These are phyloP conservation scores for Amphiduros pacificus DNA, from an alignment of 2,888 invertebrate species.

Conservation along the genomic window DNA sequence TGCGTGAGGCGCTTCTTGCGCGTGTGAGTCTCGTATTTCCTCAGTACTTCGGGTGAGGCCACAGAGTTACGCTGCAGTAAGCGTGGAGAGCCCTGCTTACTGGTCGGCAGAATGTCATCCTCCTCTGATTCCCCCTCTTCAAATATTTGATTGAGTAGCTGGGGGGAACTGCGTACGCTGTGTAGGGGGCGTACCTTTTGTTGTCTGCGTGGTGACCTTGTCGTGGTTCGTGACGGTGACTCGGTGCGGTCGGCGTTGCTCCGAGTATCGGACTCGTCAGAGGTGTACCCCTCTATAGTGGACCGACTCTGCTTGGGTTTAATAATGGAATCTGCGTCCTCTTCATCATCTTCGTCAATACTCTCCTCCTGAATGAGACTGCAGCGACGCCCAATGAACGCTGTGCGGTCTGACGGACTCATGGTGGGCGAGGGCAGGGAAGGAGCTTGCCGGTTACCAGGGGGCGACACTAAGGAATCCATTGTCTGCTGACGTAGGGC, in stretches of 20 bases:
- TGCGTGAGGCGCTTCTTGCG: constrained; percentile 65
- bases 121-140: constrained; percentile 67
- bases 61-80: constrained; percentile 57
- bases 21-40: constrained; percentile 53
- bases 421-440: constrained; percentile 29
- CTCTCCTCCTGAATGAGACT: constrained; percentile 93
- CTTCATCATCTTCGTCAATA: constrained; percentile 69
- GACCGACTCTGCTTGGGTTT: neutral
- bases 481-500: constrained; percentile 8
- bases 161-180: constrained; percentile 62
- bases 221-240: constrained; percentile 7
- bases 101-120: constrained; percentile 49
- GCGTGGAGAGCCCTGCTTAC: constrained; percentile 36
- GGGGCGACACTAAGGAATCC: constrained; percentile 50
- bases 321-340: constrained; percentile 22
- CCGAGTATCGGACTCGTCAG: constrained; percentile 20
- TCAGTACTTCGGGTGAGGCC: constrained; percentile 57
- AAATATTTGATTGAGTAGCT: constrained; percentile 70
- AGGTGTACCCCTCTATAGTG: neutral
- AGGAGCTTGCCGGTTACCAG: constrained; percentile 37
- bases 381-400: constrained; percentile 72
- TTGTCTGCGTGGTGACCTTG: constrained; percentile 27
- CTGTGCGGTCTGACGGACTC: constrained; percentile 63
- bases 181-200: constrained; percentile 54
- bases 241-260: constrained; percentile 6